Base-by-base conservation (phyloP, 2,797 vertebrate species). In the Heterohyrax brucei region DNA sequence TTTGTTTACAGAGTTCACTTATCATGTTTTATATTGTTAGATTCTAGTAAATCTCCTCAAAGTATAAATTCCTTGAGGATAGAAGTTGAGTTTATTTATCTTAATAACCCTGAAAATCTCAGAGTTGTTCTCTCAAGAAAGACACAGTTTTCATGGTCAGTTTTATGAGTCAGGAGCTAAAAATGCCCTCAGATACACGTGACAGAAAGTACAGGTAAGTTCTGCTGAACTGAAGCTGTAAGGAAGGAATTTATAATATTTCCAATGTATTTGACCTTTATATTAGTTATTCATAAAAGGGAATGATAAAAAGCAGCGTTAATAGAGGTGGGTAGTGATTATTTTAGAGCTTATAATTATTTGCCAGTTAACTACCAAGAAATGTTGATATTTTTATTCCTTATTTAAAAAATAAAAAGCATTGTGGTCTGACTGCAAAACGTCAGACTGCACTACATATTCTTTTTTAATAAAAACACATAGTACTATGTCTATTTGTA, bases 241-340 rank as follows among this genome's bases (percentile, higher is more conserved):
- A 98, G 97, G 97, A 98, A 96, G 88, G 97, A 98, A 98, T 98
- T 98, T 98, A 95, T 98, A 98, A 98, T 98, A 95, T 96, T 97
- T 98, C 97, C 98, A 97, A 97, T 97, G 95, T 98, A 98, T 98
- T 98, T 98, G 95, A 95, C 82, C 97, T 97, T 94, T 96, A 97
- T 98, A 95, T 98, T 97, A 39, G 39, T 39, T 39, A 39, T 98
- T 98, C 97, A 98, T 98, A 98, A 98, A 98, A 98, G 91, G 22
- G 90, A 98, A 97, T 97, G 97, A 97, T 98, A 97, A 98, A 98
- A 98, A 61, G 14, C 84, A 87, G 94, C 91, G 92, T 98, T 98
- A 98, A 98, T 98, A 95, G 89, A 96, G 72, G 90, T 97, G 79
- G 96, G 94, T 87, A 95, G 95, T 97, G 98, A 98, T 98, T 98